Percentiles rank a stretch among this genome's conserved stretches.
Evolutionary conservation across 2,113 vertebrate species (phyloP).

Genomic region (Candoia aspera): DNA sequence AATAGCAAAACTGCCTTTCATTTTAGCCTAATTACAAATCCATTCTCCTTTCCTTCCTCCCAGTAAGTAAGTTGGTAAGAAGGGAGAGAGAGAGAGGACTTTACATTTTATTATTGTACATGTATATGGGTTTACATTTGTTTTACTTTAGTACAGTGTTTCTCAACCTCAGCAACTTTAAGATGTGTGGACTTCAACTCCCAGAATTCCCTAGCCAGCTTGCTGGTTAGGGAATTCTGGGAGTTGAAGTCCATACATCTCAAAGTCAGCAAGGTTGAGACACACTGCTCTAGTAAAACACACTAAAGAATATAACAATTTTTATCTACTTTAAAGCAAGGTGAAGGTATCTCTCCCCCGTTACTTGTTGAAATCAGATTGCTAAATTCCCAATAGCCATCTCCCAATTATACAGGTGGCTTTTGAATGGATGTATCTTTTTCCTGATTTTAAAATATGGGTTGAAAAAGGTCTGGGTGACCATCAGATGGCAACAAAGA

Average conservation of each 20-base stretch:
- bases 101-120: not conserved
- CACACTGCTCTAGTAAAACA: constrained; percentile 6
- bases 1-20: not conserved
- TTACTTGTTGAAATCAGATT: constrained; percentile 60
- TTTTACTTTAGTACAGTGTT: too few species aligned
- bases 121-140: not conserved
- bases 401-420: constrained; percentile 63
- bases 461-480: not conserved
- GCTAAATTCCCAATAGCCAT: constrained; percentile 60
- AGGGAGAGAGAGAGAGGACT: not conserved
- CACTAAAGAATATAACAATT: constrained; percentile 55
- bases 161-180: not conserved
- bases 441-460: constrained; percentile 63
- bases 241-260: too few species aligned
- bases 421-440: constrained; percentile 68
- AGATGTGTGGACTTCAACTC: too few species aligned
- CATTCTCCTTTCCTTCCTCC: not conserved
- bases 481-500: not conserved
- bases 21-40: not conserved
- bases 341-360: constrained; percentile 49
- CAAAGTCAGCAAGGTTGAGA: not conserved
- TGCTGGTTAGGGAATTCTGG: too few species aligned
- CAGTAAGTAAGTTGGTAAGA: not conserved
- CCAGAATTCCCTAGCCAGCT: too few species aligned
- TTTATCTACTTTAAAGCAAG: constrained; percentile 60